Base-by-base conservation (phyloP, 2,888 invertebrate genomes). In the Epiblema foenella region DNA sequence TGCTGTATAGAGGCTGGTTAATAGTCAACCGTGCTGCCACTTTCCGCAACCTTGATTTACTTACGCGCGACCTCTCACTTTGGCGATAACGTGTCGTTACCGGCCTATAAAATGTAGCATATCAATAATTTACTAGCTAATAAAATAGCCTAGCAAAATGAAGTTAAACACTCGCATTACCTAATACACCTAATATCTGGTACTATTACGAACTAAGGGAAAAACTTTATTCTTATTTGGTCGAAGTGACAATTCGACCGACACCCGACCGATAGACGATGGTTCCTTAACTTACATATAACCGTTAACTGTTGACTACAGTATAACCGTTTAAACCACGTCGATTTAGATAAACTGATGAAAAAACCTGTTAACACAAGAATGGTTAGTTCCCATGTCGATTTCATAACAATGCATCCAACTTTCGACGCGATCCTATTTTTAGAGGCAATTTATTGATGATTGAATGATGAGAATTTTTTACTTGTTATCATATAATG, bases 361-460 rank as follows among this genome's bases (percentile, higher is more conserved):
- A 20, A 46, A 20, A 20, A 52, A 18, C 17, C 51, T 18, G 20
- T 20, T 20, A 20, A n/a, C 20, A 54, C 8, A 52, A 64, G 20
- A 64, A 52, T n/a, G n/a, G 39, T 64, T 64, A 20, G 39, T 64
- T 64, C 64, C 39, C 64, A 64, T 24, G 54, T 24, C 11, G 2
- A 18, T 54, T 37, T n/a, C 39, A 54, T 24, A 20, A 64, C 64
- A 64, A 64, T 64, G 39, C 15, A 9, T 33, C 39, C 37, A 63
- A 64, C 64, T 64, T 64, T 64, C 64, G 39, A 54, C 52, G 11
- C 33, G 18, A 33, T 18, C 15, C 11, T 5, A 63, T 51, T 64
- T 64, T 52, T 64, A 64, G 52, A 18, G 18, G 5, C 10, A 52
- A 51, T 52, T 39, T 64, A 64, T 64, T 64, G 63, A 64, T 15